Evolutionary conservation across 2,113 vertebrate species (phyloP).

Genomic region (Hepsetus odoe): DNA sequence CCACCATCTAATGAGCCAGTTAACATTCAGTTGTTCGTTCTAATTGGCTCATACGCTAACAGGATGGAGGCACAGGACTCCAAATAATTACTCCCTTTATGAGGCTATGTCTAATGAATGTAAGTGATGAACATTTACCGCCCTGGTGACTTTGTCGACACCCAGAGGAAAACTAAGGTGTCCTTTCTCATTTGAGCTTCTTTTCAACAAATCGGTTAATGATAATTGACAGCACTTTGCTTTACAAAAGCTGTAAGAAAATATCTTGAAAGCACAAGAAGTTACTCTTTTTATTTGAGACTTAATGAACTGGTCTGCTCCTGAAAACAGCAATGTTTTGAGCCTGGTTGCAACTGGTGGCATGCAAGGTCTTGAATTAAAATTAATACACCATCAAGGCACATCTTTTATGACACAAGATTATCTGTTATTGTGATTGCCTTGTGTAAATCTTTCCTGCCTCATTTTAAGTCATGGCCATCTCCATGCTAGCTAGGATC

Average conservation of each 20-base stretch:
- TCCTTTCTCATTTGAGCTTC: slow-evolving; percentile 22
- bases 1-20: slow-evolving; percentile 74
- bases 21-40: slow-evolving; percentile 76
- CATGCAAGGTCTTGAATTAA: background rate
- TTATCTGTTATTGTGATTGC: too few species aligned
- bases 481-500: too few species aligned
- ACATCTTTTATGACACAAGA: background rate
- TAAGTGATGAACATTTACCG: slow-evolving; percentile 67
- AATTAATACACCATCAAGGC: background rate
- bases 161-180: slow-evolving; percentile 46
- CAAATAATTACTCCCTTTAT: slow-evolving; percentile 74
- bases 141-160: slow-evolving; percentile 54
- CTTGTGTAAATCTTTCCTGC: too few species aligned
- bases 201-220: background rate
- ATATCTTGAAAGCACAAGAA: slow-evolving; percentile 17
- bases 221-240: slow-evolving; percentile 18
- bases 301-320: background rate
- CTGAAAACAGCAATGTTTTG: slow-evolving; percentile 3
- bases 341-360: background rate
- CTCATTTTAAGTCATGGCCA: too few species aligned
- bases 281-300: background rate
- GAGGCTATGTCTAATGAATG: slow-evolving; percentile 70
- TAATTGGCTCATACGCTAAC: slow-evolving; percentile 74
- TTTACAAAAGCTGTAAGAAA: background rate
- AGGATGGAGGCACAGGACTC: slow-evolving; percentile 66